Evolutionary conservation across 2,888 invertebrate genomes (phyloP).

Genomic region (Drosophila tripunctata): DNA sequence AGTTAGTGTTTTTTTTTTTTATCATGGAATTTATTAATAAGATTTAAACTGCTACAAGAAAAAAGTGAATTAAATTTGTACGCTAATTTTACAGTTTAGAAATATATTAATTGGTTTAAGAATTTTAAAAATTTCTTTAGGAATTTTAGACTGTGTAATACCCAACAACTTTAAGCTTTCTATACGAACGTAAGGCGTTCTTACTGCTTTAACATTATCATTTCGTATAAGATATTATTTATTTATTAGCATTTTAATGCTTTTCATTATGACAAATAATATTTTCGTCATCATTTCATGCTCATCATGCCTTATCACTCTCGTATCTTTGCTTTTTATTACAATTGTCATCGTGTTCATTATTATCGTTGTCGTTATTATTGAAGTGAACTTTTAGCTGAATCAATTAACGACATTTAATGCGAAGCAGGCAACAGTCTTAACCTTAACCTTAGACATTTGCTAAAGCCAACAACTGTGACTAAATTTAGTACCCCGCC

Average conservation of each 20-base stretch:
- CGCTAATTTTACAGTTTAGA: too few relatives aligned
- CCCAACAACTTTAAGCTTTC: too few relatives aligned
- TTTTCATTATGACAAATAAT: neutral
- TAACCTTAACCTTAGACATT: conserved; percentile 2
- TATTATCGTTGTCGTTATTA: neutral
- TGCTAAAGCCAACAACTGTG: conserved; percentile 4
- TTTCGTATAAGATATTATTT: too few relatives aligned
- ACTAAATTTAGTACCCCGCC: conserved; percentile 36
- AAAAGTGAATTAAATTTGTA: too few relatives aligned
- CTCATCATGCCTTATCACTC: neutral
- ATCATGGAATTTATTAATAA: too few relatives aligned
- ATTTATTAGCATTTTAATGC: neutral
- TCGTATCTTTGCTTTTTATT: neutral
- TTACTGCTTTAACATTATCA: neutral
- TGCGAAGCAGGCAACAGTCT: conserved; percentile 4
- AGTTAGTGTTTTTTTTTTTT: too few relatives aligned
- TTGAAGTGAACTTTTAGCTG: neutral
- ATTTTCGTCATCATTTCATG: neutral
- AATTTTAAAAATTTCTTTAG: too few relatives aligned
- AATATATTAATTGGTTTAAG: too few relatives aligned
- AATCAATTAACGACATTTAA: conserved; percentile 35
- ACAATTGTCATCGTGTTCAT: neutral
- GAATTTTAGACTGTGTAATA: too few relatives aligned
- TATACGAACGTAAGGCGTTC: too few relatives aligned
- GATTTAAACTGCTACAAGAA: too few relatives aligned